Base-by-base conservation (phyloP, 2,113 vertebrate genomes). In the Ondatra zibethicus region DNA sequence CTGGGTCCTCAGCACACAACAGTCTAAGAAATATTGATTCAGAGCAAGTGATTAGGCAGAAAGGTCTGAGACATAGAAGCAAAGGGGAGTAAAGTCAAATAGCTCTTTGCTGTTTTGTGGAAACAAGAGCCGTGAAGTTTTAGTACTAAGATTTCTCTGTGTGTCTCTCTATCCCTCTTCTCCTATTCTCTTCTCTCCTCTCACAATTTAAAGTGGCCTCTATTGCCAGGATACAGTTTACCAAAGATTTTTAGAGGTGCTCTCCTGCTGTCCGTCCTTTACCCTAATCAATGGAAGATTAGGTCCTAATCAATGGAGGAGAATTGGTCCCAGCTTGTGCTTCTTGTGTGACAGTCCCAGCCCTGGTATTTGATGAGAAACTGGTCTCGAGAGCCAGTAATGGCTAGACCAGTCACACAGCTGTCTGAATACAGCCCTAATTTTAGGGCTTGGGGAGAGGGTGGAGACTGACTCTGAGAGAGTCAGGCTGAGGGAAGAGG, bases 361-460 rank as follows among this genome's bases (percentile, higher is more conserved):
- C 36, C 36, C 68, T 31, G 7, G 13, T 0, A 1, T 39, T 21
- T 3, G n/a, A 27, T 77, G 52, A 77, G 76, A 61, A 85, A 11
- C 27, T 42, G 16, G 27, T 68, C 52, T 29, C 65, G 16, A n/a
- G 3, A 76, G 47, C 16, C 17, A n/a, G 0, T 14, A 36, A 12
- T n/a, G 16, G 17, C 8, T 25, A 55, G 21, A 45, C 11, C 7
- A 55, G 25, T 29, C 73, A 17, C 25, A 25, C 6, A 16, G 50
- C 45, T 47, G 33, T 68, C 76, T 45, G 11, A n/a, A 6, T 11
- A 23, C 8, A 45, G 39, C 17, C 63, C 17, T 47, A 25, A 25
- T 3, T 50, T 2, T 9, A 4, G 61, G 10, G 4, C 0, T 23
- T 7, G 11, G 3, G 25, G 29, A 25, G 19, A 45, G 7, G 5